Percentiles rank a stretch among this genome's conserved stretches.
Conservation (phyloP, 2,797 vertebrate genomes). For the Arctocebus calabarensis region DNA sequence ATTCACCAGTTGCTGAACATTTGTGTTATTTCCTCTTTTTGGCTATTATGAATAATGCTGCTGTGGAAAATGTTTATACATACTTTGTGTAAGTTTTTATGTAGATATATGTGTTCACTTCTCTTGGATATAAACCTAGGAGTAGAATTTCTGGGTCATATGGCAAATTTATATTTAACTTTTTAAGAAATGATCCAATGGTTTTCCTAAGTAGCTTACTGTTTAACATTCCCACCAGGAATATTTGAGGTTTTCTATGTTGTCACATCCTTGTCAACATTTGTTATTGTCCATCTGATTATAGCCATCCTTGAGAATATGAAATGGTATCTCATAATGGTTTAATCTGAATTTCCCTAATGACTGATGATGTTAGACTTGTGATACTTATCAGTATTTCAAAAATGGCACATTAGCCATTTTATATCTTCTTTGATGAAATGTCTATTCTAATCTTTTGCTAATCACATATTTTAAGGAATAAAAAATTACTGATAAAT, state of each 20-base stretch:
- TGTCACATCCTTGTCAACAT: not conserved
- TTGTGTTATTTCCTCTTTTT: not conserved
- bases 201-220: not conserved
- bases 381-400: conserved; percentile 41
- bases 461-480: conserved; percentile 30
- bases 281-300: conserved; percentile 17
- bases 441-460: conserved; percentile 12
- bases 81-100: not conserved
- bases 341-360: conserved; percentile 53
- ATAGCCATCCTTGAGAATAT: not conserved
- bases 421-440: not conserved
- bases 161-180: conserved; percentile 10
- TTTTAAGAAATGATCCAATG: conserved; percentile 3
- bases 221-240: not conserved
- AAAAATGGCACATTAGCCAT: not conserved
- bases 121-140: not conserved
- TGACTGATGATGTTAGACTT: not conserved
- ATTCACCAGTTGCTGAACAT: not conserved
- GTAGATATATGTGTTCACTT: conserved; percentile 14
- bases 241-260: not conserved
- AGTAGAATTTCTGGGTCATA: not conserved
- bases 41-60: not conserved
- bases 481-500: conserved; percentile 20
- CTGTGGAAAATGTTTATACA: not conserved
- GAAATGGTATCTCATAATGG: conserved; percentile 5